phyloP scores from a whole-genome alignment of 2,113 vertebrate genomes.

The Laticauda colubrina region DNA sequence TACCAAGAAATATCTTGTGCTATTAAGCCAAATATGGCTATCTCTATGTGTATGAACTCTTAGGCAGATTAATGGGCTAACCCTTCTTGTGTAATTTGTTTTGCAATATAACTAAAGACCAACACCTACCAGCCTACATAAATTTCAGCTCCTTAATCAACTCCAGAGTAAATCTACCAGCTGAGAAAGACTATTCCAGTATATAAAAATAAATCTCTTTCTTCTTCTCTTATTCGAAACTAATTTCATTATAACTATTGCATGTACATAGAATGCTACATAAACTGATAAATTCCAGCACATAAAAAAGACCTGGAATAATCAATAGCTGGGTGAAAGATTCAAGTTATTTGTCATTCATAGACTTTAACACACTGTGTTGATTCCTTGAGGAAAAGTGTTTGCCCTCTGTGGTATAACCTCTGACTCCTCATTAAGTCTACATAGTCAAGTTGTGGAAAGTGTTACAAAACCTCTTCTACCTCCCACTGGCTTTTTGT shows the following conservation, averaged over 20 bases:
- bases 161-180: neutral
- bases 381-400: fast-evolving
- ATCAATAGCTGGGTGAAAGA: constrained; percentile 10
- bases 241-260: neutral
- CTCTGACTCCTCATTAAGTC: neutral
- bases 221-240: neutral
- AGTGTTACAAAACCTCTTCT: neutral
- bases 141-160: neutral
- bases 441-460: neutral
- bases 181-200: neutral
- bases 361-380: neutral
- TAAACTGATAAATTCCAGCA: neutral
- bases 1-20: neutral
- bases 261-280: neutral
- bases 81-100: neutral
- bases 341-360: neutral
- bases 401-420: constrained; percentile 18
- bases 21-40: neutral
- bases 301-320: neutral
- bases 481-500: neutral
- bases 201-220: neutral
- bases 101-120: neutral
- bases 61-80: neutral
- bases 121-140: neutral
- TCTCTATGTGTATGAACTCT: neutral